Conservation (phyloP, 2,888 invertebrate genomes). For the Oscheius sp. region DNA sequence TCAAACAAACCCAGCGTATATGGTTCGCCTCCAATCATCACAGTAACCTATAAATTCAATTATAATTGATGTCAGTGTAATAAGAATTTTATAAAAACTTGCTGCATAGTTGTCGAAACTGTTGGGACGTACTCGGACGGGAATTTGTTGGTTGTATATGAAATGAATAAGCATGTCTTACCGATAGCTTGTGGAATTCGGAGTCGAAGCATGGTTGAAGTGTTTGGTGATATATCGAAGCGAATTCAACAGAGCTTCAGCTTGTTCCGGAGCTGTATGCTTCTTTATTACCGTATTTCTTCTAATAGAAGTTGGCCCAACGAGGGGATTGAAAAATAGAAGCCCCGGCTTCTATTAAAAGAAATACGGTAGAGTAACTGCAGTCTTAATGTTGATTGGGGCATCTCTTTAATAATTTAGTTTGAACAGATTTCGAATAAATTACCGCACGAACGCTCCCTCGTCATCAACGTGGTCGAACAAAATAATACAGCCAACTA, state of each 20-base stretch:
- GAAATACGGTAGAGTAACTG: too few relatives aligned
- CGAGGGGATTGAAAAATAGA: too few relatives aligned
- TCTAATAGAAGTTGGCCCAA: too few relatives aligned
- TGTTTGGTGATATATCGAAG: constrained; percentile 90
- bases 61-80: constrained; percentile 63
- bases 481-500: constrained; percentile 91
- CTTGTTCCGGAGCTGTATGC: constrained; percentile 77
- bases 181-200: constrained; percentile 91
- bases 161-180: constrained; percentile 86
- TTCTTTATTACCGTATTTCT: constrained; percentile 88
- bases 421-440: constrained; percentile 71
- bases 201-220: constrained; percentile 88
- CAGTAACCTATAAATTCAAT: constrained; percentile 71
- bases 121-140: constrained; percentile 71
- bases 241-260: constrained; percentile 88
- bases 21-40: constrained; percentile 98
- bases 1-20: constrained; percentile 98
- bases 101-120: constrained; percentile 77
- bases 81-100: constrained; percentile 27
- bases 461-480: constrained; percentile 93
- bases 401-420: constrained; percentile 75
- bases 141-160: constrained; percentile 77
- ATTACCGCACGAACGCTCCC: constrained; percentile 81
- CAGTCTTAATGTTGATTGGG: constrained; percentile 87
- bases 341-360: too few relatives aligned